Evolutionary conservation across 2,888 invertebrate species (phyloP).

Genomic region (Perdita meconis): DNA sequence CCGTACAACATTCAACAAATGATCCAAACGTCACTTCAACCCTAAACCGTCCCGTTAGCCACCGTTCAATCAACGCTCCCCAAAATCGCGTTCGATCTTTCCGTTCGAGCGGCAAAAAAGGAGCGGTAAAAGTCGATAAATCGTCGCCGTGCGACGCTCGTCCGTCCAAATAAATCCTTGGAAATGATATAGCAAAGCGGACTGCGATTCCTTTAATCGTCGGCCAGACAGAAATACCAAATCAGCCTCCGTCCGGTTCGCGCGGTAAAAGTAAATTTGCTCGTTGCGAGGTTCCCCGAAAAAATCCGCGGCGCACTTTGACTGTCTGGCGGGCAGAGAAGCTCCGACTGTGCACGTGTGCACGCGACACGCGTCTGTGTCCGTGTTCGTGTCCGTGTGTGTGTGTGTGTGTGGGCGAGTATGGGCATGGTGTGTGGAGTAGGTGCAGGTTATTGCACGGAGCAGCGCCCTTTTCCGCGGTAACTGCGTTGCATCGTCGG

Average conservation of each 20-base stretch:
- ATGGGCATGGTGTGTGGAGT: too few relatives aligned
- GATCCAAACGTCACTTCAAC: too few relatives aligned
- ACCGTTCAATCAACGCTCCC: background rate
- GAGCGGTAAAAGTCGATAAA: constrained; percentile 25
- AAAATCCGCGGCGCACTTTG: constrained; percentile 65
- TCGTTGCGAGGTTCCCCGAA: constrained; percentile 66
- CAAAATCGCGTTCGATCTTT: background rate
- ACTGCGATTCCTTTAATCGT: constrained; percentile 44
- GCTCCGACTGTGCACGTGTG: constrained; percentile 28
- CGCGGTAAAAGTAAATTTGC: constrained; percentile 62
- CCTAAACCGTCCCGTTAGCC: too few relatives aligned
- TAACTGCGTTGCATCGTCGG: constrained; percentile 73
- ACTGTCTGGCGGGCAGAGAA: constrained; percentile 24
- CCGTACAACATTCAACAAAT: too few relatives aligned
- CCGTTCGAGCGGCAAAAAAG: background rate
- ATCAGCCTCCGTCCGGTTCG: constrained; percentile 41
- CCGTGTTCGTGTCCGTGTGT: too few relatives aligned
- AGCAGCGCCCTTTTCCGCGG: constrained; percentile 67
- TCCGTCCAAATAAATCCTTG: constrained; percentile 25
- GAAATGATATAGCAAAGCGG: constrained; percentile 34
- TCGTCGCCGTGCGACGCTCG: background rate
- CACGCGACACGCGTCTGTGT: background rate
- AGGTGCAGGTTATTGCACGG: constrained; percentile 69
- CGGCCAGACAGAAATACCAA: constrained; percentile 57
- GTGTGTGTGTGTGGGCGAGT: too few relatives aligned